Percentiles rank a stretch among this genome's conserved stretches.
Evolutionary conservation across 2,888 invertebrate species (phyloP).

Genomic region (Polylopha cassiicola): DNA sequence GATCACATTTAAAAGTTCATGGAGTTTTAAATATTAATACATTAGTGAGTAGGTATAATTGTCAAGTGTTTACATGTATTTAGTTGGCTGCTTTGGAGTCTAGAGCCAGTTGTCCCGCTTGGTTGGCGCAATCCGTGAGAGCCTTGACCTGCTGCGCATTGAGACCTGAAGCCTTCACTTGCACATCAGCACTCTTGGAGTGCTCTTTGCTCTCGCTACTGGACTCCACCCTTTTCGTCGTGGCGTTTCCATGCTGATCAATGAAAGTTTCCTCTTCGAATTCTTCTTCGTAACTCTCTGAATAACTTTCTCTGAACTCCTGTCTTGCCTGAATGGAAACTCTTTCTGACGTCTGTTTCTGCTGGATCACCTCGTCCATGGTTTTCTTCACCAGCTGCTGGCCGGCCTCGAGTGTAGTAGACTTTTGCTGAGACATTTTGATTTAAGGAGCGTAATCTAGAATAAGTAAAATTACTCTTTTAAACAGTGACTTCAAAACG

Average conservation of each 20-base stretch:
- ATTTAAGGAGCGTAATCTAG: constrained; percentile 20
- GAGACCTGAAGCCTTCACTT: constrained; percentile 68
- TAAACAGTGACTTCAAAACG: too few species aligned
- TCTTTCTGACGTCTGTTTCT: constrained; percentile 59
- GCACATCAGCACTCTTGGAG: constrained; percentile 67
- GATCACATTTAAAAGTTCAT: too few species aligned
- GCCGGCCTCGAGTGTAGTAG: constrained; percentile 54
- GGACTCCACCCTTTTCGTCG: constrained; percentile 65
- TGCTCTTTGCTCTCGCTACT: constrained; percentile 73
- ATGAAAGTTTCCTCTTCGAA: constrained; percentile 70
- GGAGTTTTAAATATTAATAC: too few species aligned
- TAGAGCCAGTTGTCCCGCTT: constrained; percentile 70
- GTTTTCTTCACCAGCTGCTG: constrained; percentile 69
- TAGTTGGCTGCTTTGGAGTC: constrained; percentile 68
- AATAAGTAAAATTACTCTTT: too few species aligned
- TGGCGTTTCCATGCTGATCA: constrained; percentile 64
- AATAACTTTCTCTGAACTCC: constrained; percentile 67
- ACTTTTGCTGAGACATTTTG: constrained; percentile 62
- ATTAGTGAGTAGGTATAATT: constrained; percentile 24
- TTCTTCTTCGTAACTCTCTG: constrained; percentile 71
- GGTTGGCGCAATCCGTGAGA: constrained; percentile 68
- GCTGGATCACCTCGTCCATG: constrained; percentile 66
- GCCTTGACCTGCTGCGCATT: constrained; percentile 69
- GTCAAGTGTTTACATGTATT: constrained; percentile 54
- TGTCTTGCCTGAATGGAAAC: constrained; percentile 69